Evolutionary conservation across 2,113 vertebrate genomes (phyloP), one percentile per base, ranked within the genome.

Genomic region (Calidris pygmaea): DNA sequence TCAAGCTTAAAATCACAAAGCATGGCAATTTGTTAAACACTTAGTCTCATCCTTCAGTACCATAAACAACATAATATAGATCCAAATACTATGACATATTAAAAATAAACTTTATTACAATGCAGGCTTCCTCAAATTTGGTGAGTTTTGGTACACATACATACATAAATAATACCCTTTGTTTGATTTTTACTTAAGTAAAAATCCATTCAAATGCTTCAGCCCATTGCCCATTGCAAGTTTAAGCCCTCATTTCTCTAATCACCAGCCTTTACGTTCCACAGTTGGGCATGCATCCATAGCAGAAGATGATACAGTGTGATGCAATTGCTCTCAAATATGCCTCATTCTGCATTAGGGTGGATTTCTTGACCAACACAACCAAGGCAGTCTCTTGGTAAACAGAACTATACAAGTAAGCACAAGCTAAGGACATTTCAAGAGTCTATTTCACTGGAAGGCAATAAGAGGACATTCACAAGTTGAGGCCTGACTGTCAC

Each of bases 51-150:
- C 91, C 76, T 97, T 97, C 67, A 85, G 80, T 73, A 95, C 75
- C 77, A 84, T 79, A 94, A 86, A 92, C 91, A 96, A 92, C 91
- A 95, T 91, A 96, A 94, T 94, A 82, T 77, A 97, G 96, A 95
- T 96, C 95, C 94, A 96, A 95, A 90, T 95, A 97, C 95, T 96
- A 55, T 95, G 95, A 97, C 91, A 89, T 91, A 95, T 95, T 97
- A 96, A 97, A 98, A 97, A 96, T 97, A 95, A 96, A 94, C 70
- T 95, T 97, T 95, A 95, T 96, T 95, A 92, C 72, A 94, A 89
- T 65, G 86, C 86, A 89, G 83, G 92, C 94, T 87, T 97, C 87
- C 94, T 97, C 94, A 95, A 93, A 95, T 95, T 87, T 91, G 90
- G 91, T 93, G 86, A 85, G 52, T 95, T 91, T 96, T 95, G 77